These are phyloP conservation scores for Mesorhabditis sp. DNA, from an alignment of 2,888 invertebrate species.

Conservation along the genomic window DNA sequence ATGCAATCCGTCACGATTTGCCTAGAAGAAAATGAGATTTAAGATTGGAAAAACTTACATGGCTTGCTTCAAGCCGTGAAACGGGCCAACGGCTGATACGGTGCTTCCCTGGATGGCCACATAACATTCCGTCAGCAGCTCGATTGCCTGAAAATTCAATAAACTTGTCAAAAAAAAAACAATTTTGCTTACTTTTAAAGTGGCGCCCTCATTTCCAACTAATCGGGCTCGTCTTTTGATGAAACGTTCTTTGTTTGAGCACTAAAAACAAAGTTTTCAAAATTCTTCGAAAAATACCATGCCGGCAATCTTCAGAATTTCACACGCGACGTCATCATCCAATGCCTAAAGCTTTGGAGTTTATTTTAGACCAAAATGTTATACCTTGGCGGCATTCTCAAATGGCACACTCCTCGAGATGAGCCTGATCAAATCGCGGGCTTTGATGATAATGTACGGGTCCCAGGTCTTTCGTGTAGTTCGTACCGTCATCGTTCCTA, in stretches of 20 bases:
- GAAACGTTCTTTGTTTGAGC: constrained; percentile 73
- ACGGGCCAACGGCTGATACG: constrained; percentile 91
- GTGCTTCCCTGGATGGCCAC: constrained; percentile 84
- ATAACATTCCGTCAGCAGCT: constrained; percentile 90
- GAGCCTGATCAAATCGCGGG: constrained; percentile 89
- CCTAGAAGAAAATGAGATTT: not conserved
- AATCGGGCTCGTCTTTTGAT: constrained; percentile 87
- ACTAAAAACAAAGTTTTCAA: constrained; percentile 14
- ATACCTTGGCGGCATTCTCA: constrained; percentile 75
- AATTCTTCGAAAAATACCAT: constrained; percentile 65
- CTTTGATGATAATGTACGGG: constrained; percentile 85
- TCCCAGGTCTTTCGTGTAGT: constrained; percentile 96
- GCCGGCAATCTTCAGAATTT: constrained; percentile 91
- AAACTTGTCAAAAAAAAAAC: not conserved
- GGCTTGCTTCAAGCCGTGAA: constrained; percentile 72
- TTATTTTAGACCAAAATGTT: not conserved
- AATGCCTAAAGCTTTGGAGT: constrained; percentile 58
- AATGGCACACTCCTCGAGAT: constrained; percentile 91
- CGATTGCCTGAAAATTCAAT: constrained; percentile 69
- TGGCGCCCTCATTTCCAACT: constrained; percentile 96
- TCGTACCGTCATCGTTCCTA: constrained; percentile 76
- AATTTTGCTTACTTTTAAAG: constrained; percentile 69
- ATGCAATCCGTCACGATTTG: constrained; percentile 89
- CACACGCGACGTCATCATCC: constrained; percentile 85
- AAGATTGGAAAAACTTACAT: constrained; percentile 25